Percentiles rank a stretch among this genome's conserved stretches.
phyloP scores from a whole-genome alignment of 2,113 vertebrate species.

The Vulpes vulpes region DNA sequence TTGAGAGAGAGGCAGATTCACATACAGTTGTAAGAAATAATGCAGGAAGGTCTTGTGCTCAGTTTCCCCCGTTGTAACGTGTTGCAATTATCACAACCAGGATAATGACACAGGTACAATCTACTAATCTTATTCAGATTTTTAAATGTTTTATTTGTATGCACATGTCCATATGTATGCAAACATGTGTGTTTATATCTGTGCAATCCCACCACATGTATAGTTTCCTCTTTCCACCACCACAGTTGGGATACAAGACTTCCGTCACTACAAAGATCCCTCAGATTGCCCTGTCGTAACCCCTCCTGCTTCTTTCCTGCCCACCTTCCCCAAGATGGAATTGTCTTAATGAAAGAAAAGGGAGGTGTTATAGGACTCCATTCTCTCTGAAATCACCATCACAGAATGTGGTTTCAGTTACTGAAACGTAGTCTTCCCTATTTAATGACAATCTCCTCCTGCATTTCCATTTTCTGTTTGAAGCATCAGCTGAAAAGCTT shows the following conservation, averaged over 20 bases:
- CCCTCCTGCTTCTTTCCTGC: background rate
- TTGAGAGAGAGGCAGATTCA: background rate
- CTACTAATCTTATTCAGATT: background rate
- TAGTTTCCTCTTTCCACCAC: background rate
- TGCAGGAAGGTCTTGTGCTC: background rate
- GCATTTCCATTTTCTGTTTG: background rate
- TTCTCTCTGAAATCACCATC: background rate
- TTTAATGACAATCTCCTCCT: background rate
- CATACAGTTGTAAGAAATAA: background rate
- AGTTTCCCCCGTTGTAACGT: background rate
- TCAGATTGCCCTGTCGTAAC: background rate
- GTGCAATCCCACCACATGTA: background rate
- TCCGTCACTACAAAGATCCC: background rate
- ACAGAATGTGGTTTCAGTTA: background rate
- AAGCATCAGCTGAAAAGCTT: background rate
- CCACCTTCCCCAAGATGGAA: background rate
- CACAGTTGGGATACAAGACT: background rate
- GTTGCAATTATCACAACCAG: background rate
- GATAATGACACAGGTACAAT: background rate
- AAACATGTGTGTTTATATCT: background rate
- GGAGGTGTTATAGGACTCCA: background rate
- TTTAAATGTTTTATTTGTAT: background rate
- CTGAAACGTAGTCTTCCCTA: background rate
- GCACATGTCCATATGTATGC: background rate
- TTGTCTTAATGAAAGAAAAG: background rate